Evolutionary conservation across 2,797 vertebrate species (phyloP).

Genomic region (Thalassophryne amazonica): DNA sequence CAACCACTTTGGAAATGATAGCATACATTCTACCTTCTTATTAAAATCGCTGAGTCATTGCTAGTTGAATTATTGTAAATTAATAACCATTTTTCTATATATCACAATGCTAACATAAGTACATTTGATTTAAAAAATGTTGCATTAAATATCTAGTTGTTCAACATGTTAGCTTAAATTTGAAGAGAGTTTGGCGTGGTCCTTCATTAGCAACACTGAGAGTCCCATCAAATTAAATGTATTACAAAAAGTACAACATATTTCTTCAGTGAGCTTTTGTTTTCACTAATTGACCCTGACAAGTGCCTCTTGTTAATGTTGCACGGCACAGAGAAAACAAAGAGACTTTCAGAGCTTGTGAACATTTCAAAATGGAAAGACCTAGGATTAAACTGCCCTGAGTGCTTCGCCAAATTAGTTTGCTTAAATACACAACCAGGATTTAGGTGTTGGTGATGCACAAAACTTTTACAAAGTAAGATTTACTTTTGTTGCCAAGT

Average conservation of each 20-base stretch:
- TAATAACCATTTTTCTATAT: too few species aligned
- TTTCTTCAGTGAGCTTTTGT: slow-evolving; percentile 44
- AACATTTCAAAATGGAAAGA: slow-evolving; percentile 2
- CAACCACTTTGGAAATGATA: too few species aligned
- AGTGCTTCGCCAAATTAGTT: neutral
- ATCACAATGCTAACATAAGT: neutral
- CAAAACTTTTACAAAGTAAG: neutral
- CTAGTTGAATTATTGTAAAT: too few species aligned
- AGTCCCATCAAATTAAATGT: slow-evolving; percentile 2
- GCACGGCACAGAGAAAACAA: slow-evolving; percentile 35
- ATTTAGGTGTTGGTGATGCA: neutral
- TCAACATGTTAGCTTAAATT: neutral
- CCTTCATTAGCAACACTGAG: neutral
- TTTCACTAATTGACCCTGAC: slow-evolving; percentile 56
- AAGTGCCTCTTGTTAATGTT: slow-evolving; percentile 43
- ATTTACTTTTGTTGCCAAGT: neutral
- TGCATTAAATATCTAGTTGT: neutral
- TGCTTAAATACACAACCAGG: neutral
- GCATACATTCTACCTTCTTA: too few species aligned
- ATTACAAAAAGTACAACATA: slow-evolving; percentile 29
- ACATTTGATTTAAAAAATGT: neutral
- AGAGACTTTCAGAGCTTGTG: slow-evolving; percentile 34
- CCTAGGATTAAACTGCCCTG: neutral
- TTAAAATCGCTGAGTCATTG: too few species aligned
- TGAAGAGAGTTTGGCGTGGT: neutral